Evolutionary conservation across 2,888 invertebrate species (phyloP), one percentile per base, ranked within the genome.

Genomic region (Sipha maydis): DNA sequence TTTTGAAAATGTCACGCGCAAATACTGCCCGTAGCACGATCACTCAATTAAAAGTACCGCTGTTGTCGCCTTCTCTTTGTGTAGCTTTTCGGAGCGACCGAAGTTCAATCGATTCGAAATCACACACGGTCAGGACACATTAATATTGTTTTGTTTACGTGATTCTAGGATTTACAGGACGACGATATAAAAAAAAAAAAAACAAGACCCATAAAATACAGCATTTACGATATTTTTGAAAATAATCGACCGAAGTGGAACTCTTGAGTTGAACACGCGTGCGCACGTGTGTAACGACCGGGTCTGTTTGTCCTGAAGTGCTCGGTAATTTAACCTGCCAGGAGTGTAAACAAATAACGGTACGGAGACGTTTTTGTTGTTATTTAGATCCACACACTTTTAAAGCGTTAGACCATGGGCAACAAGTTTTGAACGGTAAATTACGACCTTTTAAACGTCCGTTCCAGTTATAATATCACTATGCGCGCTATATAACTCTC

Each of bases 371-470:
- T 88, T 80, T 79, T 75, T 75, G 80, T 80, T 31, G 80, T 88
- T 88, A 75, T 88, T 88, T 88, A 80, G 80, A 88, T 88, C 75
- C 75, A 14, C 25, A 61, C 54, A 19, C 80, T 88, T 80, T 88
- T 80, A 71, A 41, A 71, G 71, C 56, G 79, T 79, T 73, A 71
- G 61, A 73, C 67, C 80, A 79, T 7, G 78, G 79, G 78, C 86
- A 86, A 86, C 86, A 86, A 86, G 86, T 86, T 86, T 80, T 28
- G n/a, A 71, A 84, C 76, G 19, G 75, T 84, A 84, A 84, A 84
- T 84, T 76, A 76, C 76, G 84, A 76, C 84, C 61, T 84, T 84
- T 76, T 76, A 61, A 83, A 84, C 61, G 75, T 76, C 84, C 69
- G 69, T 7, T 71, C 48, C 48, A 61, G 48, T 38, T 48, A 48